Conservation (phyloP, 2,113 vertebrate genomes). For the zebrafish (Danio rerio) region GRCz12tu NC_133194.1:13901001-13901500, state of each 20-base stretch:
- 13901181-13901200: conserved; percentile 11
- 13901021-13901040: not conserved
- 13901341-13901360: not conserved
- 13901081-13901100: not conserved
- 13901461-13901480: not conserved
- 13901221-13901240: not conserved
- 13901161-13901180: conserved; percentile 22
- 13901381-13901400: not conserved
- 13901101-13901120: not conserved
- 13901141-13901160: not conserved
- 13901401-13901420: not conserved
- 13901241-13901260: not conserved
- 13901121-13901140: conserved; percentile 25
- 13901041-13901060: not conserved
- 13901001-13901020: not conserved
- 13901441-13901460: not conserved
- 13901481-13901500: not conserved
- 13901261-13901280: not conserved
- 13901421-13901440: not conserved
- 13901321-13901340: not conserved
- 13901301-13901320: not conserved
- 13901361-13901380: not conserved
- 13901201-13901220: not conserved
- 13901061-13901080: not conserved
- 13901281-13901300: conserved; percentile 16